Base-by-base conservation (phyloP, 2,888 invertebrate species). In the Halictus ligatus region DNA sequence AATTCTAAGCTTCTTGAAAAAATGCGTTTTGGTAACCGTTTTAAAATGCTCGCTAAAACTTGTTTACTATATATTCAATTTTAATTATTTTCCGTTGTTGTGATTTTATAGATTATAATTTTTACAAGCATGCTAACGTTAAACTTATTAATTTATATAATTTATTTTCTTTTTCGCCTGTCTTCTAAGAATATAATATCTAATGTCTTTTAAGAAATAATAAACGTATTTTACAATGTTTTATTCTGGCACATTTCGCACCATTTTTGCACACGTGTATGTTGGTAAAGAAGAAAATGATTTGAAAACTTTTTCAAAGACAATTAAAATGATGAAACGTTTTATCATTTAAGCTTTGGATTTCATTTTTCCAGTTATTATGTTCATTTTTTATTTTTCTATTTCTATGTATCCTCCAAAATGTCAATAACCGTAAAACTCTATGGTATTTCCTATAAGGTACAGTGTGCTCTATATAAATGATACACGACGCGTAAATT, bases 371-470 rank as follows among this genome's bases (percentile, higher is more conserved):
- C 12, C 5, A n/a, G 13, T 12, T n/a, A n/a, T 13, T 21, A 43
- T 13, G 1, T 58, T 58, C 0, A 71, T 2, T n/a, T 43, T 48
- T 64, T 21, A 29, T 13, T 15, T 21, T 10, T 50, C 58, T 15
- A 13, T 69, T 64, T 29, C 4, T 15, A 74, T 74, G 69, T 10
- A 71, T 69, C 74, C 77, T 76, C 60, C 72, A 75, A 81, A 76
- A 75, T 75, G 58, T 48, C 25, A 74, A 74, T n/a, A 46, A 74
- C 67, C 18, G 69, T 82, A 81, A 25, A 85, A 58, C 77, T 87
- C 86, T 50, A 69, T 72, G 80, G 78, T 84, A 89, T 87, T 72
- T 87, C 81, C 83, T 86, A 85, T 89, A 88, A 90, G 90, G 88
- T 89, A 87, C 82, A 64, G 50, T 74, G 35, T 79, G 78, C 60